Evolutionary conservation across 2,113 vertebrate genomes (phyloP).

Genomic region (Oplegnathus fasciatus): DNA sequence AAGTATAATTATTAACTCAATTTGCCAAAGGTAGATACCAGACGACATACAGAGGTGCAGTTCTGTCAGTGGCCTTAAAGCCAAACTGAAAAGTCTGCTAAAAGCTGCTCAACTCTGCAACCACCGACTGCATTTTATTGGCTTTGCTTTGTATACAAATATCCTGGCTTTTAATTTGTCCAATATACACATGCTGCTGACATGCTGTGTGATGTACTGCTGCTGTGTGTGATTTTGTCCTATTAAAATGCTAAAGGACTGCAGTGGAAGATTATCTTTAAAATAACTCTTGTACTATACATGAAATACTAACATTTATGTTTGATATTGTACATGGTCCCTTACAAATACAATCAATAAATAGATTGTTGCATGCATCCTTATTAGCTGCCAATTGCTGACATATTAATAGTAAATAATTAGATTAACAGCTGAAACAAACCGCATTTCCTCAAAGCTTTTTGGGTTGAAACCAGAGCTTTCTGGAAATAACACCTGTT

Average conservation of each 20-base stretch:
- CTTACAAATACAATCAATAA: neutral
- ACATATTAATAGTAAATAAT: too few relatives aligned
- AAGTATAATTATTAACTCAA: neutral
- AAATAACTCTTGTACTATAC: neutral
- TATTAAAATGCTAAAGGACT: too few relatives aligned
- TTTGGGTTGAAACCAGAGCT: neutral
- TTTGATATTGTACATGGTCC: neutral
- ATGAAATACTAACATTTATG: neutral
- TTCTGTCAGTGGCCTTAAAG: neutral
- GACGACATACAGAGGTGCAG: neutral
- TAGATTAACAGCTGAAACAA: neutral
- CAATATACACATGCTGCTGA: neutral
- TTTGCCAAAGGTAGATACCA: neutral
- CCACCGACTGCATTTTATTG: slow-evolving; percentile 3
- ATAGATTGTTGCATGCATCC: neutral
- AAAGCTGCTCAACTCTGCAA: neutral
- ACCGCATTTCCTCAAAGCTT: neutral
- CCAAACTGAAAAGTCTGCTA: neutral
- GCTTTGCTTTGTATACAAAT: neutral
- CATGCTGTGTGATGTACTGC: neutral
- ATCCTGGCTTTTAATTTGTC: neutral
- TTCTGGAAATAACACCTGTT: neutral
- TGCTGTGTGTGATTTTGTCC: too few relatives aligned
- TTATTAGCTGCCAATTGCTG: neutral
- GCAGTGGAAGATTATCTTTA: neutral